Evolutionary conservation across 2,113 vertebrate species (phyloP).

Genomic region (Equus przewalskii): DNA sequence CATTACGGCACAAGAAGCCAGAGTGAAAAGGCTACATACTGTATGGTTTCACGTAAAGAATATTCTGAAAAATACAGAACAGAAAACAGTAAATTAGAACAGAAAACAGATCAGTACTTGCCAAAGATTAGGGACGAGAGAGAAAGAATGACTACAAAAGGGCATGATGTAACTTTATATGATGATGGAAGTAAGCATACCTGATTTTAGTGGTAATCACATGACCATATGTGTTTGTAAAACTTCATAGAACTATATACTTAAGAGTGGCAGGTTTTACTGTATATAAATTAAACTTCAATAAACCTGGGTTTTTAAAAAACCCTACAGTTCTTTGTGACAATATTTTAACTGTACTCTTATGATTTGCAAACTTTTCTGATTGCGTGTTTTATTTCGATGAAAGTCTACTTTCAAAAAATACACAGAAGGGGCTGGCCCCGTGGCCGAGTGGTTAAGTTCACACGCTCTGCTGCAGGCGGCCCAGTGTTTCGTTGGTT

Average conservation of each 20-base stretch:
- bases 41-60: not conserved
- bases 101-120: not conserved
- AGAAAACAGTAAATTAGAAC: not conserved
- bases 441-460: no score
- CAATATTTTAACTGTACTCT: not conserved
- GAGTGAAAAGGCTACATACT: not conserved
- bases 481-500: no score
- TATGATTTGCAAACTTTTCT: not conserved
- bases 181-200: not conserved
- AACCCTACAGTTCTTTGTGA: not conserved
- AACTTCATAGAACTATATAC: not conserved
- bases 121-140: not conserved
- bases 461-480: no score
- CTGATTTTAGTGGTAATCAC: slow-evolving; percentile 5
- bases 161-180: not conserved
- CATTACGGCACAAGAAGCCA: not conserved
- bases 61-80: not conserved
- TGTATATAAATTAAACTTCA: not conserved
- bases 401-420: not conserved
- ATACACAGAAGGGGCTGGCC: not conserved
- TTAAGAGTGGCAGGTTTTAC: not conserved
- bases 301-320: not conserved
- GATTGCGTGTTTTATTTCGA: not conserved
- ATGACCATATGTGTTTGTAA: not conserved
- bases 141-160: not conserved